Base-by-base conservation (phyloP, 1,140 invertebrate genomes). In the Maniola jurtina region DNA sequence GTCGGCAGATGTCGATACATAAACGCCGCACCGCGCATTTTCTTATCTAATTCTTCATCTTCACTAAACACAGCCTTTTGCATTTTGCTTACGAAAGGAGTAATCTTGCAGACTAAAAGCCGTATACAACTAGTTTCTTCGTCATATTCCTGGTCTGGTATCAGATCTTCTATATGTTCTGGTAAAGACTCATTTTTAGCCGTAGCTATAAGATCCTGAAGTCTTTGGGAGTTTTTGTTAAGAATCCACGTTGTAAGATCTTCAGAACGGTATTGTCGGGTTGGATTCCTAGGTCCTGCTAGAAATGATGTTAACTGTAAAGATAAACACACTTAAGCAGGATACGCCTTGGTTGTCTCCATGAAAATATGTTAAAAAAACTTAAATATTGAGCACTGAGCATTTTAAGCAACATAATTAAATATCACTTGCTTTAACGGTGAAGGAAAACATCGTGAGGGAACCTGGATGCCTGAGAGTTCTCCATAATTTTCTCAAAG, bases 61-160 rank as follows among this genome's bases (percentile, higher is more conserved):
- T 85, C 83, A 35, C 84, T 84, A 70, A 91, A 89, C 1, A 95
- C 80, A 2, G 94, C 92, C 36, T 92, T 91, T 81, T 97, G 96
- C 91, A 95, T 95, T 59, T 94, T 94, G 84, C 90, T 93, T 67
- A 97, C 93, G 45, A 96, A 93, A 2, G 95, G 95, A 1, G 94
- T 93, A 50, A 93, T 93, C 88, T 96, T 96, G 79, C 96, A 97
- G 61, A 96, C 84, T 10, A 97, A 80, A 13, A 96, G 85, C 81
- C 94, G 93, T 2, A 96, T 89, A 73, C 96, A 97, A 45, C 93
- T 92, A 0, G 92, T 94, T 69, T 94, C 93, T 60, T 93, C 92
- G 8, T 89, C 91, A 15, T 92, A 79, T 1, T 91, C 90, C 56
- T 91, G 79, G 15, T 91, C 79, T 82, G 92, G 84, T 13, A 94